Conservation (phyloP, 2,888 invertebrate species). For the Euspilapteryx auroguttella region DNA sequence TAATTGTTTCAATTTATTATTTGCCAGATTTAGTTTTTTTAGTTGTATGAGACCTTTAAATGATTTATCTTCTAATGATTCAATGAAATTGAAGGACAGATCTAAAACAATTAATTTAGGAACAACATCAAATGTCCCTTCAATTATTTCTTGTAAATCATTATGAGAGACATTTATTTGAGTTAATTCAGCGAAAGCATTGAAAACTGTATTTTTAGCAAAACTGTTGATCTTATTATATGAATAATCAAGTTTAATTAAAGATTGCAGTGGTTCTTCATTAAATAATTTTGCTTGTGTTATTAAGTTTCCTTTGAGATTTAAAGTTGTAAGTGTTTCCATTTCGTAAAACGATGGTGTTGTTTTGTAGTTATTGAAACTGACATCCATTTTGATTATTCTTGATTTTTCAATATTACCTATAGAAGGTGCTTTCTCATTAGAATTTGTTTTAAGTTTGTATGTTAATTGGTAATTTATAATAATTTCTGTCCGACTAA, state of each 20-base stretch:
- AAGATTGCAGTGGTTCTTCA: slow-evolving; percentile 9
- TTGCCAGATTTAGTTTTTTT: slow-evolving; percentile 18
- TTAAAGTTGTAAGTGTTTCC: slow-evolving; percentile 16
- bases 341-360: too few species aligned
- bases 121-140: slow-evolving; percentile 18
- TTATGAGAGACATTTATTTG: slow-evolving; percentile 26
- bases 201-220: too few species aligned
- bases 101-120: slow-evolving; percentile 18
- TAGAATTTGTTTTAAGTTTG: too few species aligned
- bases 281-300: slow-evolving; percentile 18
- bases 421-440: too few species aligned
- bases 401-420: too few species aligned
- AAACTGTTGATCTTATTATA: slow-evolving; percentile 21
- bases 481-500: too few species aligned
- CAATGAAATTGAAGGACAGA: slow-evolving; percentile 25
- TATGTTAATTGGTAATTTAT: too few species aligned
- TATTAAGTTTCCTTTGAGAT: slow-evolving; percentile 19
- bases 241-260: slow-evolving; percentile 24
- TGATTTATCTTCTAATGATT: slow-evolving; percentile 14
- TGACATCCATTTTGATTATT: too few species aligned
- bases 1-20: slow-evolving; percentile 18
- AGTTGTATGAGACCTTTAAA: slow-evolving; percentile 27
- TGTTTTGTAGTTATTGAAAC: too few species aligned
- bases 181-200: slow-evolving; percentile 13
- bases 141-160: slow-evolving; percentile 16